Base-by-base conservation (phyloP, 2,888 invertebrate genomes). In the Tuberolachnus salignus region DNA sequence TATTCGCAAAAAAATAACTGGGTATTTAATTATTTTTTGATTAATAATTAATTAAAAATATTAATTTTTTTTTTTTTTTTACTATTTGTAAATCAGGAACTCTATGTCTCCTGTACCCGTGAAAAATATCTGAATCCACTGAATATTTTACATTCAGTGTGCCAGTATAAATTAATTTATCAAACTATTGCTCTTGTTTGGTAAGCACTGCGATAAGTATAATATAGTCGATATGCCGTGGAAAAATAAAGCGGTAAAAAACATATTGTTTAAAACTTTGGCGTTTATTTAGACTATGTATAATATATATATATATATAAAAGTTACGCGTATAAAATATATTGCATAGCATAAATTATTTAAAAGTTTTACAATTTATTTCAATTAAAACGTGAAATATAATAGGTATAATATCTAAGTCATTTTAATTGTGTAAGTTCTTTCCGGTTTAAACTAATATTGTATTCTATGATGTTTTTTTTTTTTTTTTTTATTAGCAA, bases 361-460 rank as follows among this genome's bases (percentile, higher is more conserved):
- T 51, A 26, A 69, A 53, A 69, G 8, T 34, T 53, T 34, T 9
- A 69, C 11, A 67, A 69, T 53, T 51, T 53, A 34, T 53, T 51
- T 19, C n/a, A 67, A 34, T 51, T 67, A n/a, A 26, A 66, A 26
- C 10, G 1, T n/a, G 23, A 26, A 10, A 11, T 34, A 66, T 49
- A 26, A n/a, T n/a, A n/a, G n/a, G 6, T 14, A 26, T n/a, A n/a
- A 16, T 34, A 10, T n/a, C 34, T 49, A 53, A 14, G 19, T n/a
- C 2, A 0, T 49, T 66, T 34, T 53, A 13, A 34, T 69, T 34
- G 3, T 9, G n/a, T n/a, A 51, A 67, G n/a, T 49, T 67, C n/a
- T 69, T 69, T 26, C n/a, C 4, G 14, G 46, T 16, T 8, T n/a
- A 34, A 14, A 67, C 34, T 34, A 34, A 34, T 34, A 34, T 34